These are phyloP conservation scores for Halocynthia aurantium DNA, from an alignment of 23 tunicate species.

Conservation along the genomic window DNA sequence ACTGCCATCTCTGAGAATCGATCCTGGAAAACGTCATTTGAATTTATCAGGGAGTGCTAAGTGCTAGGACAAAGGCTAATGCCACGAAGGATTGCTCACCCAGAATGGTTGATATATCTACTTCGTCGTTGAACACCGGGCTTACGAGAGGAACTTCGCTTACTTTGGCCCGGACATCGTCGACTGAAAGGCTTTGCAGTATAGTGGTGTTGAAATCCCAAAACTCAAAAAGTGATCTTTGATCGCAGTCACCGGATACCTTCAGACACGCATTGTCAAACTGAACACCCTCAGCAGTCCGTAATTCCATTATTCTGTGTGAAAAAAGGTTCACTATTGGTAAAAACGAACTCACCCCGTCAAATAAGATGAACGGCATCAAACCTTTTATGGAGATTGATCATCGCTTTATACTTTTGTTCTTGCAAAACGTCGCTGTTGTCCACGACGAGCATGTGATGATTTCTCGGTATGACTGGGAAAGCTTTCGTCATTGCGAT, in stretches of 20 bases:
- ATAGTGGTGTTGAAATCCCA: not conserved
- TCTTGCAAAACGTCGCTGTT: not conserved
- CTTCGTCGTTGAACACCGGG: constrained; percentile 8
- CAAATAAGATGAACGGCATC: not conserved
- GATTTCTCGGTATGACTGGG: not conserved
- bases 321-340: too few species aligned
- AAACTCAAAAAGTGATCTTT: constrained; percentile 7
- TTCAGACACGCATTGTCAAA: not conserved
- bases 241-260: not conserved
- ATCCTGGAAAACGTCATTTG: not conserved
- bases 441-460: not conserved
- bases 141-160: not conserved
- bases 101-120: not conserved
- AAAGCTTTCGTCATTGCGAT: not conserved
- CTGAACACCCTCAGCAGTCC: too few species aligned
- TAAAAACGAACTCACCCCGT: too few species aligned
- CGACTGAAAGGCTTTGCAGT: not conserved
- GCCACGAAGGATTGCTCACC: not conserved
- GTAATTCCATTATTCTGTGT: too few species aligned
- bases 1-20: constrained; percentile 3
- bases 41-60: too few species aligned
- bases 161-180: not conserved
- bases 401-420: not conserved
- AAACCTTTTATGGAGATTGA: not conserved
- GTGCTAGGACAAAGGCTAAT: not conserved